Percentiles rank a stretch among this genome's conserved stretches.
phyloP scores from a whole-genome alignment of 2,113 vertebrate genomes.

The Cebus imitator region DNA sequence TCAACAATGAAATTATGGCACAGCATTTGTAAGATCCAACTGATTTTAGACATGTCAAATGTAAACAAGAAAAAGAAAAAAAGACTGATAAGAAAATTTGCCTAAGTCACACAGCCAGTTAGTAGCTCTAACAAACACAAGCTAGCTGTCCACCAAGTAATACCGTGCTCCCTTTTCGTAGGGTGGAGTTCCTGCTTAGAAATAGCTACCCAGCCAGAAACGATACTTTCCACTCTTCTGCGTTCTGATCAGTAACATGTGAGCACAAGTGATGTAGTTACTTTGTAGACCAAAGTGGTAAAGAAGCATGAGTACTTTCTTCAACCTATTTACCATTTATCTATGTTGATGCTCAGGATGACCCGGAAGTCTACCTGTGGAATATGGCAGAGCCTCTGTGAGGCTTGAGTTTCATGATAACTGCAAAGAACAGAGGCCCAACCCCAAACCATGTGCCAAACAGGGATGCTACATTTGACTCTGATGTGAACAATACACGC shows the following conservation, averaged over 20 bases:
- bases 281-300: background rate
- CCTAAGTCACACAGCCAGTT: background rate
- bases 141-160: background rate
- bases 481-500: background rate
- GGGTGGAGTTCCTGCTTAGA: background rate
- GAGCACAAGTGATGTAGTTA: background rate
- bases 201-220: background rate
- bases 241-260: background rate
- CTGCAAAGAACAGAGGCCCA: background rate
- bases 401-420: background rate
- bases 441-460: background rate
- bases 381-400: background rate
- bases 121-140: background rate
- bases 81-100: background rate
- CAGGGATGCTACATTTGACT: background rate
- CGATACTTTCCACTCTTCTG: background rate
- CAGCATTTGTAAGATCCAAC: background rate
- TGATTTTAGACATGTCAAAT: background rate
- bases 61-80: background rate
- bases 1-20: background rate
- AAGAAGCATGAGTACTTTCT: background rate
- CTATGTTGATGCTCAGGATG: background rate
- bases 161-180: fast-evolving
- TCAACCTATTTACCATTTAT: background rate
- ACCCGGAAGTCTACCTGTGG: background rate